phyloP scores from a whole-genome alignment of 2,113 vertebrate species.

The Cygnus atratus region DNA sequence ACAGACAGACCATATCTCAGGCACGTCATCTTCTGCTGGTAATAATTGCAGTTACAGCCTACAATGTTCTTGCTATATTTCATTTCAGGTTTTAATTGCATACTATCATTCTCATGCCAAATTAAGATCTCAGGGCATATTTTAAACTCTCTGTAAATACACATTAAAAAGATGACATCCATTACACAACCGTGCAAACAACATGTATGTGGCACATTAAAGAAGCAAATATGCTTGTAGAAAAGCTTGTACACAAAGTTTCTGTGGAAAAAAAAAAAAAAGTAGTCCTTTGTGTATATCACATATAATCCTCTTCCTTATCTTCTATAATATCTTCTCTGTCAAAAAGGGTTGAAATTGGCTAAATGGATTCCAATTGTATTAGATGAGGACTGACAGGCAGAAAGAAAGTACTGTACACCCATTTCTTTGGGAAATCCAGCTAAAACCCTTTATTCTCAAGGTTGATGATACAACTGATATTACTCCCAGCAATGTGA shows the following conservation, averaged over 20 bases:
- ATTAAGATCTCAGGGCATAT: conserved; percentile 37
- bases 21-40: background rate
- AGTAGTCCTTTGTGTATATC: background rate
- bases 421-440: conserved; percentile 26
- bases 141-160: conserved; percentile 59
- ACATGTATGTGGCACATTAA: conserved; percentile 4
- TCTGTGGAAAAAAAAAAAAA: background rate
- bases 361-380: conserved; percentile 20
- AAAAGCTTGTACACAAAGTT: background rate
- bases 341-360: conserved; percentile 24
- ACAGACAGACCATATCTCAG: conserved; percentile 36
- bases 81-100: conserved; percentile 58
- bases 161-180: conserved; percentile 20
- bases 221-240: background rate
- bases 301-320: conserved; percentile 3
- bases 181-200: conserved; percentile 19
- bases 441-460: conserved; percentile 23
- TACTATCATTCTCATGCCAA: conserved; percentile 43
- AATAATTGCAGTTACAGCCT: conserved; percentile 48
- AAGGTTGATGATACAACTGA: background rate
- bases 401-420: background rate
- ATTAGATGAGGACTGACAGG: conserved; percentile 41
- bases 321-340: background rate
- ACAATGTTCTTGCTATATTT: conserved; percentile 47
- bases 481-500: background rate